Conservation (phyloP, 2,113 vertebrate genomes). For the Nycticebus coucang region DNA sequence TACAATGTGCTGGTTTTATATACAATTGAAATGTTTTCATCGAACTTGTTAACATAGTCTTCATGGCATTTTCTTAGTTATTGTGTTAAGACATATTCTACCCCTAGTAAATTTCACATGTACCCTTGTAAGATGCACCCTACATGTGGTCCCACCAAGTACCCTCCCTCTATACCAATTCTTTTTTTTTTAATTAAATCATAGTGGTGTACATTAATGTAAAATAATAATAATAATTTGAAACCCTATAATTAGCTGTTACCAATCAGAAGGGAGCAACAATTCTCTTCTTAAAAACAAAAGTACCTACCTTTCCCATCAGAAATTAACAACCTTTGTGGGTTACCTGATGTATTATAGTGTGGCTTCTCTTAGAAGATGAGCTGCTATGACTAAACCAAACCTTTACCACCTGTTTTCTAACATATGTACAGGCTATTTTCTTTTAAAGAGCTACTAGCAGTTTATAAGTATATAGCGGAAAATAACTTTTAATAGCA, state of each 20-base stretch:
- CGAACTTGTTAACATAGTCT: too few species aligned
- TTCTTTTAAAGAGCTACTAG: conserved; percentile 34
- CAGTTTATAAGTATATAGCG: neutral
- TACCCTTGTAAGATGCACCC: too few species aligned
- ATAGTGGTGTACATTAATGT: too few species aligned
- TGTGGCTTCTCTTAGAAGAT: neutral
- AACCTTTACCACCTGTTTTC: neutral
- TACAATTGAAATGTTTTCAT: too few species aligned
- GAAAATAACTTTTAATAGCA: neutral
- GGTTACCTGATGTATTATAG: neutral
- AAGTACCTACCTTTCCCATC: neutral
- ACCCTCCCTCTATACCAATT: too few species aligned
- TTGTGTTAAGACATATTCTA: too few species aligned
- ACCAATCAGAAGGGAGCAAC: neutral
- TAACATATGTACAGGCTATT: neutral
- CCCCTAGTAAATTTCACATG: too few species aligned
- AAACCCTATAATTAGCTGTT: neutral
- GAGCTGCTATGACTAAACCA: neutral
- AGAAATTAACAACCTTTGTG: neutral
- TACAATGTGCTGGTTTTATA: too few species aligned
- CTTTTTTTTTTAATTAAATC: too few species aligned
- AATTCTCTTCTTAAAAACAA: conserved; percentile 39
- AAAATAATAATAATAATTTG: neutral
- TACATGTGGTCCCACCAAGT: too few species aligned
- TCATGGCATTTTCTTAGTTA: too few species aligned